These are phyloP conservation scores for Cirrhinus mrigala DNA, from an alignment of 2,797 vertebrate species.

Conservation along the genomic window DNA sequence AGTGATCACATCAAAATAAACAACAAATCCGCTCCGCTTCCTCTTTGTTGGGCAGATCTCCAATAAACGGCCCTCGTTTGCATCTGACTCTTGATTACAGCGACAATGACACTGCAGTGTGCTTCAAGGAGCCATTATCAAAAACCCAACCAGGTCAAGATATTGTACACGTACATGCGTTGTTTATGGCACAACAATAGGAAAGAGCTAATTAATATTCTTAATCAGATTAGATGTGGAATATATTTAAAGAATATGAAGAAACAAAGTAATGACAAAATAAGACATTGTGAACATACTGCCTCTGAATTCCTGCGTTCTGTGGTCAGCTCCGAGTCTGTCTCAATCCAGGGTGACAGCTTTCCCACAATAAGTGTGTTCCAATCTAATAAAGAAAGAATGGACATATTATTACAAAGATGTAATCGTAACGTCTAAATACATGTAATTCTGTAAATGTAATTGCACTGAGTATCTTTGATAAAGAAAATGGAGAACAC, in stretches of 20 bases:
- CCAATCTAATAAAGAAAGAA: constrained; percentile 82
- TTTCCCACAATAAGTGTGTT: constrained; percentile 94
- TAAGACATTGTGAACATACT: constrained; percentile 75
- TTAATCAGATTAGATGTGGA: not conserved
- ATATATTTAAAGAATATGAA: not conserved
- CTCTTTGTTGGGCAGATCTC: constrained; percentile 30
- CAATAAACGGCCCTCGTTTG: constrained; percentile 3
- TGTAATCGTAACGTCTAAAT: not conserved
- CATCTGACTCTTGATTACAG: constrained; percentile 28
- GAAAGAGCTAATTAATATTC: not conserved
- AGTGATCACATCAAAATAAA: constrained; percentile 35
- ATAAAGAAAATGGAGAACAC: not conserved
- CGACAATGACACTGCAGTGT: not conserved
- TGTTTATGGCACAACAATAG: not conserved
- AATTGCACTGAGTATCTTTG: not conserved
- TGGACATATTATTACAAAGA: not conserved
- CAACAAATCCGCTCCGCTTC: constrained; percentile 19
- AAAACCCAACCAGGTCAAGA: not conserved
- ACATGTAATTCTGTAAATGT: not conserved
- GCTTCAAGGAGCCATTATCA: not conserved
- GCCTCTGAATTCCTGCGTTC: constrained; percentile 88
- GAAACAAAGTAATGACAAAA: not conserved
- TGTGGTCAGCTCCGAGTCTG: constrained; percentile 85
- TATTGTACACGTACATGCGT: not conserved
- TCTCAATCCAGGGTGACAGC: constrained; percentile 89